phyloP scores from a whole-genome alignment of 1,140 invertebrate species.

The Chelonus insularis region DNA sequence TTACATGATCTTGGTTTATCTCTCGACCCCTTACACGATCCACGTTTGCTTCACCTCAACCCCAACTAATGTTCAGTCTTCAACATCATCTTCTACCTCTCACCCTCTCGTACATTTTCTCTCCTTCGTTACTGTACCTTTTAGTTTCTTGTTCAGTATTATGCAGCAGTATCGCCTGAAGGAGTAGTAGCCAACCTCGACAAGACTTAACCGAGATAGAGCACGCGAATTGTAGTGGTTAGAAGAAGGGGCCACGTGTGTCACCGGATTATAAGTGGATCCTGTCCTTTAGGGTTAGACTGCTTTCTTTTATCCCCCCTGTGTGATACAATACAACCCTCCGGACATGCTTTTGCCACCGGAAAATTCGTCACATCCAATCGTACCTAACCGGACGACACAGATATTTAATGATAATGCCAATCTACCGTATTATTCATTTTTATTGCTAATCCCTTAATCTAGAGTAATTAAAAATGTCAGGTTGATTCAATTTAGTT shows the following conservation, averaged over 20 bases:
- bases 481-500: too few relatives aligned
- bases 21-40: background rate
- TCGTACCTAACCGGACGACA: too few relatives aligned
- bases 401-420: too few relatives aligned
- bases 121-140: background rate
- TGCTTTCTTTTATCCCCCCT: background rate
- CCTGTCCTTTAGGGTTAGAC: constrained; percentile 7
- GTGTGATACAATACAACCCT: too few relatives aligned
- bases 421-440: too few relatives aligned
- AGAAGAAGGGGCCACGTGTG: constrained; percentile 27
- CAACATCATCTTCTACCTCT: background rate
- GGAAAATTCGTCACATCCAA: too few relatives aligned
- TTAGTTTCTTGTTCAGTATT: background rate
- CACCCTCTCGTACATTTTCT: too few relatives aligned
- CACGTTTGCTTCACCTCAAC: background rate
- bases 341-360: too few relatives aligned
- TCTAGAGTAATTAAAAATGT: too few relatives aligned
- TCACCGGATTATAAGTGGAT: constrained; percentile 33
- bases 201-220: constrained; percentile 40
- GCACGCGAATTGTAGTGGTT: constrained; percentile 33
- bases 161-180: background rate
- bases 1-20: constrained; percentile 8
- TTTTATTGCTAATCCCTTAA: too few relatives aligned
- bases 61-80: background rate
- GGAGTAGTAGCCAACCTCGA: constrained; percentile 39